Evolutionary conservation across 1,140 invertebrate species (phyloP).

Genomic region (Euura saliciscinereae): DNA sequence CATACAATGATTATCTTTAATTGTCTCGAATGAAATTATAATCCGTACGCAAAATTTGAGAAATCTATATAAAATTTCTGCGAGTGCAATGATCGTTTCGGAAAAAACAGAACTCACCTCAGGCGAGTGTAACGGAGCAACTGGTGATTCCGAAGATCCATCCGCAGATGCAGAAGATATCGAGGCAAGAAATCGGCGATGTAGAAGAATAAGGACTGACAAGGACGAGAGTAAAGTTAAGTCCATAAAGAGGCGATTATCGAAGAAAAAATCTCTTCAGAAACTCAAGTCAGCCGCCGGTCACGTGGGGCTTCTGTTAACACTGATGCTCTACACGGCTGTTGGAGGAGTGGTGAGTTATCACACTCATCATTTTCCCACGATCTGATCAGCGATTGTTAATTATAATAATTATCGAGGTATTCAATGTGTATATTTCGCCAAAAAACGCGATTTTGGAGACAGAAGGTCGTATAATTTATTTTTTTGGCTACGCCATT

Average conservation of each 20-base stretch:
- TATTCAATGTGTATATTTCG: no score
- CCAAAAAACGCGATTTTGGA: no score
- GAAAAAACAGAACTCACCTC: neutral
- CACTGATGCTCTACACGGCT: slow-evolving; percentile 74
- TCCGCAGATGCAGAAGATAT: neutral
- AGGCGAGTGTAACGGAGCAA: neutral
- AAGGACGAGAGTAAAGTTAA: neutral
- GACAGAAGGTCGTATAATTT: no score
- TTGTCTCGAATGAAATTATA: no score
- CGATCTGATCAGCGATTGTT: no score
- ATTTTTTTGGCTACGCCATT: no score
- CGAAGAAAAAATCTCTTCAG: neutral
- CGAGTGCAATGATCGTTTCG: neutral
- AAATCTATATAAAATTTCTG: no score
- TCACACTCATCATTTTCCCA: neutral
- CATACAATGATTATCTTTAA: no score
- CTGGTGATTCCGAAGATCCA: neutral
- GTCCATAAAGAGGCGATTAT: neutral
- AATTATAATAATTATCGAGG: no score
- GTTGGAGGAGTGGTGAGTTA: slow-evolving; percentile 75
- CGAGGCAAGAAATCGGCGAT: neutral
- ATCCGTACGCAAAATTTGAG: no score
- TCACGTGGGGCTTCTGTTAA: slow-evolving; percentile 72
- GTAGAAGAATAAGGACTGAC: neutral
- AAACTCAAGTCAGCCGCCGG: slow-evolving; percentile 67